Evolutionary conservation across 2,888 invertebrate species (phyloP), one percentile per base, ranked within the genome.

Genomic region (Cyrtodaria siliqua): DNA sequence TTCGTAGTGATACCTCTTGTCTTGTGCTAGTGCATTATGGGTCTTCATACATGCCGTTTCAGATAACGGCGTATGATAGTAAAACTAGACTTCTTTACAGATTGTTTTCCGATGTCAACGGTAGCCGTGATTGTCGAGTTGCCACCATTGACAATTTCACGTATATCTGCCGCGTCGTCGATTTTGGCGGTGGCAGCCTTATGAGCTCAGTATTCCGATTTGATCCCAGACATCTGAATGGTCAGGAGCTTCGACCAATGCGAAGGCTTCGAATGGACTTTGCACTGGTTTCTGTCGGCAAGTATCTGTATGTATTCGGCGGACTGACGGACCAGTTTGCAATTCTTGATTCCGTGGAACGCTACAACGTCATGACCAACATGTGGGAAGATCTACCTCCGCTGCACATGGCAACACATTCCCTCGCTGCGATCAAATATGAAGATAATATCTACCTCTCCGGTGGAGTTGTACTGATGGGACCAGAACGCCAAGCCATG

Each of bases 171-270:
- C 82, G 92, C 2, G 90, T 92, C n/a, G 90, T 92, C 2, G 92
- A 92, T 78, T 91, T 90, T 79, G 92, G 92, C 2, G 92, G 92
- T 0, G 92, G 92, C n/a, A 89, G 91, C 3, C 78, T 92, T 12
- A 90, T 92, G 89, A 91, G 89, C 74, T 91, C 91, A 1, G 78
- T 92, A 49, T 89, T 91, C 66, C 83, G 92, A 26, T 92, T 92
- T 83, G 92, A 92, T 77, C 91, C 92, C 0, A 84, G 92, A 12
- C 92, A 92, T 79, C 80, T 92, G 47, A 73, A 85, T 29, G 88
- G 91, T 29, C 90, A 91, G 60, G 91, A 91, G 66, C 78, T 92
- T 59, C 85, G 87, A 23, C 92, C 92, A 42, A 92, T 92, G 87
- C 73, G 89, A 50, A 76, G 88, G 52, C 78, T 92, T 23, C 73